Conservation (phyloP, 2,888 invertebrate genomes). For the Stictocephala bisonia region DNA sequence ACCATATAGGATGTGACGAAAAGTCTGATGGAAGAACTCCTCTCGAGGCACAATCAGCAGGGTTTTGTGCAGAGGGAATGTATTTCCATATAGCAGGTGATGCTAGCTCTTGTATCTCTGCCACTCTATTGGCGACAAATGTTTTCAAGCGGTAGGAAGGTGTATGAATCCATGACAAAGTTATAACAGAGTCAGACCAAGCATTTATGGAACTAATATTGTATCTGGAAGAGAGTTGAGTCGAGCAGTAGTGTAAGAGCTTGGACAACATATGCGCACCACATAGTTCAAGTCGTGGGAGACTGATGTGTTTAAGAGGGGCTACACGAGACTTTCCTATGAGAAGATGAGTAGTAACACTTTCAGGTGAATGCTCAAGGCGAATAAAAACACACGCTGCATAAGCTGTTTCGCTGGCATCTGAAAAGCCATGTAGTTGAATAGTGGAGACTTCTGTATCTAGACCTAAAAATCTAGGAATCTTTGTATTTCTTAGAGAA, state of each 20-base stretch:
- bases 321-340: background rate
- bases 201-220: background rate
- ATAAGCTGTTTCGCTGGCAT: slow-evolving; percentile 19
- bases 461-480: slow-evolving; percentile 36
- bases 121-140: slow-evolving; percentile 36
- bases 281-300: slow-evolving; percentile 9
- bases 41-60: slow-evolving; percentile 59
- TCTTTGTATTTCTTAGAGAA: background rate
- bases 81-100: slow-evolving; percentile 38
- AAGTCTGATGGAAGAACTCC: slow-evolving; percentile 33
- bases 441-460: background rate
- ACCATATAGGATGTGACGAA: slow-evolving; percentile 39
- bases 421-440: background rate
- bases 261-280: background rate
- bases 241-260: background rate
- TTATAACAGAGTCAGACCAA: slow-evolving; percentile 30
- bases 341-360: no score
- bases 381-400: background rate
- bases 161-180: slow-evolving; percentile 19
- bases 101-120: slow-evolving; percentile 30
- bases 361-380: background rate
- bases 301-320: background rate
- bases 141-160: background rate
- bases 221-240: background rate
- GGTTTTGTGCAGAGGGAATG: slow-evolving; percentile 55